Base-by-base conservation (phyloP, 1,140 invertebrate genomes). In the Campoletis sonorensis region DNA sequence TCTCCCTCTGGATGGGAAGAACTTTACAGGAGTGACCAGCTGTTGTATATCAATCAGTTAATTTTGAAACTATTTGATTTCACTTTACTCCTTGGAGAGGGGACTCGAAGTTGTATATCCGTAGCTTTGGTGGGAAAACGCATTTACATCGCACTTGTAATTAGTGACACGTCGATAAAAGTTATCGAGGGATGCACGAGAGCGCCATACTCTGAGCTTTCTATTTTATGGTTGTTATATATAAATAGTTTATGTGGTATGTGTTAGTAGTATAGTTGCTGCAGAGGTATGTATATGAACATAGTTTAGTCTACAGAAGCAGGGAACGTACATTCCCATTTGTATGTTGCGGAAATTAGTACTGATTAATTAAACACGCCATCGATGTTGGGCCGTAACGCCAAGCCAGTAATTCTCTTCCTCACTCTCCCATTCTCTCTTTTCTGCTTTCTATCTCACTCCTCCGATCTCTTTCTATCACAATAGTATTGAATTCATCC, bases 291-390 rank as follows among this genome's bases (percentile, higher is more conserved):
- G 21, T n/a, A 8, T 13, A 4, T n/a, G 16, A 45, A 11, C 1
- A 45, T 10, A 45, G 7, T 54, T 54, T n/a, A 11, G 51, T 54
- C 4, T 54, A 54, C 10, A 64, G 11, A 23, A 64, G 1, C 4
- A 7, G 8, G 10, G 61, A 23, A 26, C 23, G 23, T 64, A 64
- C 23, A 27, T 23, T 26, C 21, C 37, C 21, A 58, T 49, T 8
- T 27, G n/a, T 15, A 61, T 16, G 73, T 15, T 58, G 33, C 33
- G 58, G 58, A 78, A 78, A 78, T 78, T 78, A 67, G 76, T 78
- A 78, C 58, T 78, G 76, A 78, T 78, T 78, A 78, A 78, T 78
- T 78, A 78, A 78, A 78, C 58, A 78, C 76, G 67, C 76, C 58
- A 64, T 27, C 21, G 76, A 78, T 78, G 61, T 58, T 78, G 76